Evolutionary conservation across 2,888 invertebrate genomes (phyloP).

Genomic region (Baccha elongata): DNA sequence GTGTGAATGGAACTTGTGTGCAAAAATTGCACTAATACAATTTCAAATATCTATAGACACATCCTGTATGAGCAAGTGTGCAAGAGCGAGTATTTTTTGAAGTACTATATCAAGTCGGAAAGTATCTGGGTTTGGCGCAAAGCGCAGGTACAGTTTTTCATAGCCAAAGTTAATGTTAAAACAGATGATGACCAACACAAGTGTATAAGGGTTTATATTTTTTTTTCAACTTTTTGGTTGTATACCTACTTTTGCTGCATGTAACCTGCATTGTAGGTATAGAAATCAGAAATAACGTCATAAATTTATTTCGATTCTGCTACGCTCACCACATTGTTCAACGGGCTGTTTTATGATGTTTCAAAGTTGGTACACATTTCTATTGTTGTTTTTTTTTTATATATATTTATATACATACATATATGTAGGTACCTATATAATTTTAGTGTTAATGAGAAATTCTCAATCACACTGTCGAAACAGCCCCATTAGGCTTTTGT

Average conservation of each 20-base stretch:
- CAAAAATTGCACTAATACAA: slow-evolving; percentile 32
- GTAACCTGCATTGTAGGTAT: slow-evolving; percentile 13
- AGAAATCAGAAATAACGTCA: slow-evolving; percentile 51
- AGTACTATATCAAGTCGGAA: slow-evolving; percentile 5
- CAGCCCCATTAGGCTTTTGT: slow-evolving; percentile 9
- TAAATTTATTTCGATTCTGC: slow-evolving; percentile 59
- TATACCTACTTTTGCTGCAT: background rate
- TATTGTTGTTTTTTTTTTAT: slow-evolving; percentile 1
- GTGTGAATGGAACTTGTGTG: slow-evolving; percentile 25
- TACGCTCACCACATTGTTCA: slow-evolving; percentile 44
- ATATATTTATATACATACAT: background rate
- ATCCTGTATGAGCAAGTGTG: slow-evolving; percentile 2
- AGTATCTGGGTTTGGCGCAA: slow-evolving; percentile 23
- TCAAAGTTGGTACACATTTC: slow-evolving; percentile 18
- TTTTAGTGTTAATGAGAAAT: slow-evolving; percentile 34
- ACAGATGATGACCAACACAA: slow-evolving; percentile 31
- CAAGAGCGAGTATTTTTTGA: background rate
- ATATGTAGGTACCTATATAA: background rate
- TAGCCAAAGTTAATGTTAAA: slow-evolving; percentile 28
- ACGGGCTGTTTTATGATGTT: slow-evolving; percentile 26
- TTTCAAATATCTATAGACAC: background rate
- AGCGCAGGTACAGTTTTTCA: slow-evolving; percentile 64
- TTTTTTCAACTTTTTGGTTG: background rate
- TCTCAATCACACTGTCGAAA: slow-evolving; percentile 5
- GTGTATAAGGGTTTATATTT: background rate